phyloP scores from a whole-genome alignment of 2,113 vertebrate genomes.

The Tonatia bakeri region DNA sequence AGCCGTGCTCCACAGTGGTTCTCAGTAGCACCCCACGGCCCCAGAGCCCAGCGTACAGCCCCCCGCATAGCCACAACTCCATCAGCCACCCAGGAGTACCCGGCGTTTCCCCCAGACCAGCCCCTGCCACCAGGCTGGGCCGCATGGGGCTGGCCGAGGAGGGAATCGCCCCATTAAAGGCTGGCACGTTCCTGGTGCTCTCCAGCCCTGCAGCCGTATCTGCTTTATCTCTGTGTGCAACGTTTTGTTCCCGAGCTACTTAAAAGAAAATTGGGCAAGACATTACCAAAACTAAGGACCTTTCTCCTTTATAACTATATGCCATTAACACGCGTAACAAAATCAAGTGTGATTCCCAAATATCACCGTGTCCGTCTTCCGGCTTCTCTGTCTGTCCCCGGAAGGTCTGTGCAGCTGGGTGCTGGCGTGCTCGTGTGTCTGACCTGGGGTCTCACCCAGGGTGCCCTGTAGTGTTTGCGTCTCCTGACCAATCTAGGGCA shows the following conservation, averaged over 20 bases:
- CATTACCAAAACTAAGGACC: neutral
- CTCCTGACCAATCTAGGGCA: neutral
- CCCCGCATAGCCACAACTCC: neutral
- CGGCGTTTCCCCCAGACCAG: neutral
- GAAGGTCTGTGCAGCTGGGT: neutral
- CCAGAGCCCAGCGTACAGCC: neutral
- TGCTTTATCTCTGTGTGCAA: neutral
- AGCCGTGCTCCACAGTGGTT: neutral
- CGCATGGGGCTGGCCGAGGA: neutral
- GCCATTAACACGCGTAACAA: neutral
- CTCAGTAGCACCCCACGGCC: rapidly evolving
- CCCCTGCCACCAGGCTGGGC: neutral
- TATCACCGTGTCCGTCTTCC: neutral
- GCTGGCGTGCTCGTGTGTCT: neutral
- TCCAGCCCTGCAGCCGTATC: neutral
- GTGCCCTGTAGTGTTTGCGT: neutral
- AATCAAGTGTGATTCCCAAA: neutral
- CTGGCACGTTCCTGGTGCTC: neutral
- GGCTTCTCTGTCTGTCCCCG: neutral
- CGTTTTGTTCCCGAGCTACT: neutral
- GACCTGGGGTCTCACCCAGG: neutral
- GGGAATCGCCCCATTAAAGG: rapidly evolving
- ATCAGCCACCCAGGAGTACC: neutral
- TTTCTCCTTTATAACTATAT: neutral
- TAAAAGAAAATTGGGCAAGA: neutral